phyloP scores from a whole-genome alignment of 2,113 vertebrate species.

The Leuciscus idus region DNA sequence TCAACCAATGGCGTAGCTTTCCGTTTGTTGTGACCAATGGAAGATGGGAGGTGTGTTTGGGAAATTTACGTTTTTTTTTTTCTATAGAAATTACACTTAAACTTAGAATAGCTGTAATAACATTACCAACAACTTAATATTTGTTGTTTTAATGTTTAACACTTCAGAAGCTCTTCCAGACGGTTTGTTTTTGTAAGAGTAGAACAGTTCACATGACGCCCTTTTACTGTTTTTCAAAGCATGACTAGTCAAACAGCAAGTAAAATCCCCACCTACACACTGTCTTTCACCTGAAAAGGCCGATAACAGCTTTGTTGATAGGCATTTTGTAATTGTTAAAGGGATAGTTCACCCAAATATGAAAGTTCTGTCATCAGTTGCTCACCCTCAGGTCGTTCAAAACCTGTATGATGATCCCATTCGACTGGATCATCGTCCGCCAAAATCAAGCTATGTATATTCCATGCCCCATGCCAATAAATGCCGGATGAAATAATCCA shows the following conservation, averaged over 20 bases:
- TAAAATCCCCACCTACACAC: not conserved
- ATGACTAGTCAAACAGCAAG: conserved; percentile 34
- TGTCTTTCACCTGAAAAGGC: conserved; percentile 4
- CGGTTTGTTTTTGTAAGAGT: not conserved
- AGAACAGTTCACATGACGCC: conserved; percentile 7
- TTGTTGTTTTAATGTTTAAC: not conserved
- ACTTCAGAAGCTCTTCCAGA: not conserved
- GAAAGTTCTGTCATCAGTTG: not conserved
- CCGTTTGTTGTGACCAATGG: not conserved
- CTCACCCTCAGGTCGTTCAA: not conserved
- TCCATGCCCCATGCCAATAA: too few species aligned
- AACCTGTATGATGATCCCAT: not conserved
- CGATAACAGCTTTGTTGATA: conserved; percentile 11
- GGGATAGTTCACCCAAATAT: not conserved
- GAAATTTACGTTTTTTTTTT: not conserved
- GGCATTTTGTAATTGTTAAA: conserved; percentile 21
- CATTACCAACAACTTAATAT: not conserved
- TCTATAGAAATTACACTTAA: not conserved
- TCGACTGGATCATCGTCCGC: not conserved
- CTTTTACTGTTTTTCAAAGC: not conserved
- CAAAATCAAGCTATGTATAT: too few species aligned
- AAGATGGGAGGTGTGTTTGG: not conserved
- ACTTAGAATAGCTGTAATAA: not conserved
- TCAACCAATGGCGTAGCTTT: not conserved
- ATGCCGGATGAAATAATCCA: too few species aligned